phyloP scores from a whole-genome alignment of 2,113 vertebrate genomes.

The Cathartes aura region DNA sequence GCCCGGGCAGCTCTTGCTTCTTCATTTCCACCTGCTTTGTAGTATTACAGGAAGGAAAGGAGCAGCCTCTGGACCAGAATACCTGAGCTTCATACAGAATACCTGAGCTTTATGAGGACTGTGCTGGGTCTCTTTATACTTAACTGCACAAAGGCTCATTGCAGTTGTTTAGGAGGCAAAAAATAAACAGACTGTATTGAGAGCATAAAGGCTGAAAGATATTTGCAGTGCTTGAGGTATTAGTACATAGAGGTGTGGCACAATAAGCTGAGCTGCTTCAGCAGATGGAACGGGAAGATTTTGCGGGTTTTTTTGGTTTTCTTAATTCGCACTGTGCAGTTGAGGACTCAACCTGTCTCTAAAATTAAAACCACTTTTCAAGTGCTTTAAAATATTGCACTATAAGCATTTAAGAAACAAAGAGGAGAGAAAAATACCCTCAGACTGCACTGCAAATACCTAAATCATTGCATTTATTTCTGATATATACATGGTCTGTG shows the following conservation, averaged over 20 bases:
- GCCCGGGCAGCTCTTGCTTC: neutral
- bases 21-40: neutral
- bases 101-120: neutral
- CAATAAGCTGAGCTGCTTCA: neutral
- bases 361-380: neutral
- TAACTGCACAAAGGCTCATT: neutral
- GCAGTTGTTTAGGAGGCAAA: neutral
- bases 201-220: neutral
- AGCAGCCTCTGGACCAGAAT: neutral
- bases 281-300: neutral
- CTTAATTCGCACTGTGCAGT: neutral
- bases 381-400: neutral
- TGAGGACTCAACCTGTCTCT: neutral
- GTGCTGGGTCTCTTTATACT: neutral
- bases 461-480: neutral
- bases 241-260: neutral
- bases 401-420: neutral
- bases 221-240: neutral
- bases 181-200: neutral
- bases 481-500: neutral
- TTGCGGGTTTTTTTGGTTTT: neutral
- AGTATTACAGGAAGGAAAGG: neutral
- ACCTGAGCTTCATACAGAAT: neutral
- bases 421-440: neutral
- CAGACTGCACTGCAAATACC: neutral